A percentile compares a stretch with the other conserved stretches of the same genome.
Conservation (phyloP, 2,113 vertebrate genomes). For the Pteropus alecto region DNA sequence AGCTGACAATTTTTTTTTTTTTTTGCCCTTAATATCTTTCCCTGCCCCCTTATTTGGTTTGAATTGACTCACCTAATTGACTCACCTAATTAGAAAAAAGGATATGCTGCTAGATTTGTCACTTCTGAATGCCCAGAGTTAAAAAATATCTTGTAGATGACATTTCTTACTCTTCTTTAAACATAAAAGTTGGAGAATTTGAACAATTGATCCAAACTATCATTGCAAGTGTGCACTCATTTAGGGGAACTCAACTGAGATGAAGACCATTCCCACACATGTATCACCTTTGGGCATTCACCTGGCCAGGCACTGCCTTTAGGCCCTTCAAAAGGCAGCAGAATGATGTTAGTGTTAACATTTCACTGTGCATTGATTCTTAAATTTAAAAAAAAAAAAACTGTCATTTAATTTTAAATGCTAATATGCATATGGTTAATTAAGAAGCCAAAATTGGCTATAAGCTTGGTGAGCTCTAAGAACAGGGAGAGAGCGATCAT, state of each 20-base stretch:
- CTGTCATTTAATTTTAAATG: slow-evolving; percentile 83
- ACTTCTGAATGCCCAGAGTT: background rate
- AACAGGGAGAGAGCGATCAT: slow-evolving; percentile 74
- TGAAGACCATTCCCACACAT: background rate
- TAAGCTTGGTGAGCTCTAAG: slow-evolving; percentile 79
- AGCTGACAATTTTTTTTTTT: background rate
- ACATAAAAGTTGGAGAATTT: background rate
- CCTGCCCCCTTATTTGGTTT: background rate
- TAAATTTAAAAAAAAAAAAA: background rate
- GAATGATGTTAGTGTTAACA: slow-evolving; percentile 72
- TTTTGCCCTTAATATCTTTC: background rate
- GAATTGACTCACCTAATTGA: slow-evolving; percentile 15
- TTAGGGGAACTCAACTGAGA: background rate
- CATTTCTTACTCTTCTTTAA: background rate
- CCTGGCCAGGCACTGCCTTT: slow-evolving; percentile 19
- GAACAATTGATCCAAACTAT: background rate
- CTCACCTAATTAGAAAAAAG: background rate
- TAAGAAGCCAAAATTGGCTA: slow-evolving; percentile 84
- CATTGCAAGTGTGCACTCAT: background rate
- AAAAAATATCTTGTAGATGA: background rate
- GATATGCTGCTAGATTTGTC: background rate
- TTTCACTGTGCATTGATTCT: slow-evolving; percentile 69
- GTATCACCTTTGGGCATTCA: background rate
- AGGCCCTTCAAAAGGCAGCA: slow-evolving; percentile 53
- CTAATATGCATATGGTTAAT: slow-evolving; percentile 82